Conservation (phyloP, 2,113 vertebrate genomes). For the Percopsis transmontana region DNA sequence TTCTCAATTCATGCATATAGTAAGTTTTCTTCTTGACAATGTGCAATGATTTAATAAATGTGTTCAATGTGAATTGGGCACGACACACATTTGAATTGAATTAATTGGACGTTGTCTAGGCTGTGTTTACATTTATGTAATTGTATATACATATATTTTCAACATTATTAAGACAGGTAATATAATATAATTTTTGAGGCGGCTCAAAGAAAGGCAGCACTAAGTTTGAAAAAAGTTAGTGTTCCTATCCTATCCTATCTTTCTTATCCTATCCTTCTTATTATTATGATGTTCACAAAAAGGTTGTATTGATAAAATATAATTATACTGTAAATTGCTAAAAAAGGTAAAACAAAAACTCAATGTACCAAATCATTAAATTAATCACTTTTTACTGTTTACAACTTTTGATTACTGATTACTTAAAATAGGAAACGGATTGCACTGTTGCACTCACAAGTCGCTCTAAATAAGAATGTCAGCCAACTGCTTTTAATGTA, state of each 20-base stretch:
- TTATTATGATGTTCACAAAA: not conserved
- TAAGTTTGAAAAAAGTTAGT: not conserved
- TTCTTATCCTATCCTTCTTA: not conserved
- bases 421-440: not conserved
- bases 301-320: not conserved
- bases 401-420: not conserved
- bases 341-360: not conserved
- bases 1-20: too few species aligned
- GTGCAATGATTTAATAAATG: too few species aligned
- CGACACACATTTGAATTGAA: too few species aligned
- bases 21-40: too few species aligned
- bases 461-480: not conserved
- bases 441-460: not conserved
- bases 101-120: too few species aligned
- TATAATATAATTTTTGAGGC: too few species aligned
- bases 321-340: not conserved
- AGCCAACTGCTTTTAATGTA: not conserved
- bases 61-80: too few species aligned
- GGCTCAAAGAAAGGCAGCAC: not conserved
- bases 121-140: too few species aligned
- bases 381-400: not conserved
- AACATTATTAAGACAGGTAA: too few species aligned
- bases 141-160: too few species aligned
- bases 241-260: not conserved
- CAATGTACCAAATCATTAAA: not conserved